Evolutionary conservation across 1,140 invertebrate species (phyloP).

Genomic region (Bemisia tabaci): DNA sequence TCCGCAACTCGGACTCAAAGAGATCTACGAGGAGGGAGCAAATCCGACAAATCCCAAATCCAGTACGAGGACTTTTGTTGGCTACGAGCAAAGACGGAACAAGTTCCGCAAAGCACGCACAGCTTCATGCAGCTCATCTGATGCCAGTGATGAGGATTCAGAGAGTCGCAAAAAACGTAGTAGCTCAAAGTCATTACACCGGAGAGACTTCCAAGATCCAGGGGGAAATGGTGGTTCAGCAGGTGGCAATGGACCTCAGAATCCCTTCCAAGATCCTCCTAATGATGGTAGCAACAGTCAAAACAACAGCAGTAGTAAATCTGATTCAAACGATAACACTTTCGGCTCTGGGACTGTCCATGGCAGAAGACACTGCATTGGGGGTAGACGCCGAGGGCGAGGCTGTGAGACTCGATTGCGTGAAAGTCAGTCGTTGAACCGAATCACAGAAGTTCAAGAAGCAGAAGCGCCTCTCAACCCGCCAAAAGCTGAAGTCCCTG

Average conservation of each 20-base stretch:
- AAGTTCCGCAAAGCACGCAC: constrained; percentile 57
- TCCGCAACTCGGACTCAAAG: constrained; percentile 47
- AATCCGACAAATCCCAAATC: constrained; percentile 22
- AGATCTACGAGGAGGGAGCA: constrained; percentile 51
- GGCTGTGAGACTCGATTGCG: constrained; percentile 50
- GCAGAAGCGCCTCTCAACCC: constrained; percentile 30
- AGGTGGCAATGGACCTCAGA: constrained; percentile 12
- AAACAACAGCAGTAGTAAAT: constrained; percentile 10
- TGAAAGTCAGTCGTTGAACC: constrained; percentile 65
- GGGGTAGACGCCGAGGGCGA: constrained; percentile 38
- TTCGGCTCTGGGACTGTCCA: constrained; percentile 21
- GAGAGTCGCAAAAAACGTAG: constrained; percentile 59
- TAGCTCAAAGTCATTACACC: constrained; percentile 19
- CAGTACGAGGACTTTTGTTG: constrained; percentile 17
- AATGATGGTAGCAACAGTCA: constrained; percentile 5
- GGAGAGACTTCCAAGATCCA: constrained; percentile 37
- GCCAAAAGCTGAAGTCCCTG: neutral
- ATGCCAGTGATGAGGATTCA: constrained; percentile 80
- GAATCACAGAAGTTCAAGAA: constrained; percentile 65
- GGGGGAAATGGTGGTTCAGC: constrained; percentile 34
- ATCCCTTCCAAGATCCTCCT: constrained; percentile 14
- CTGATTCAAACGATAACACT: neutral
- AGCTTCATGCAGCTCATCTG: constrained; percentile 76
- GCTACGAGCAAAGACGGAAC: constrained; percentile 15
- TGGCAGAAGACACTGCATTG: constrained; percentile 16